A percentile compares a stretch with the other conserved stretches of the same genome.
Conservation (phyloP, 2,113 vertebrate genomes). For the Gadus macrocephalus region DNA sequence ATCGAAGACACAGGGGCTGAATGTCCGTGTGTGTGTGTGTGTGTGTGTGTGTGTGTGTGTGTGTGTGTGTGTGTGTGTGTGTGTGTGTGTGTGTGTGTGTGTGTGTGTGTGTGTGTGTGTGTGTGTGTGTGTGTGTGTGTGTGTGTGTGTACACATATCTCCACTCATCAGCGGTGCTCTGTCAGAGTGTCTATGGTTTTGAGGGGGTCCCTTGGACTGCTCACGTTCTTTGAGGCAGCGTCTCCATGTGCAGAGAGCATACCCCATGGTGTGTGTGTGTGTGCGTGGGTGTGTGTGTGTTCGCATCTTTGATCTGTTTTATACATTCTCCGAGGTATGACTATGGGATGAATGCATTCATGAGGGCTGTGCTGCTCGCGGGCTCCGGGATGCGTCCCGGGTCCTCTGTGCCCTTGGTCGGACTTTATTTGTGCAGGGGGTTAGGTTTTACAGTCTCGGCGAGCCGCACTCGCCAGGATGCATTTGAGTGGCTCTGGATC, state of each 20-base stretch:
- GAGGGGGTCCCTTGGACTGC: constrained; percentile 15
- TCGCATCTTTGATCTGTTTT: constrained; percentile 27
- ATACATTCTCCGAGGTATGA: constrained; percentile 13
- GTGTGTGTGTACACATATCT: background rate
- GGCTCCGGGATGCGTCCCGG: constrained; percentile 25
- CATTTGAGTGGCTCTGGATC: too few species aligned
- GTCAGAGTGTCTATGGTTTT: background rate
- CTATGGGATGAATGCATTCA: constrained; percentile 50
- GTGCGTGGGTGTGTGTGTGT: background rate
- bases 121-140: constrained; percentile 6
- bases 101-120: constrained; percentile 19
- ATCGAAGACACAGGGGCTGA: too few species aligned
- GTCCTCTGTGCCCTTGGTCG: constrained; percentile 41
- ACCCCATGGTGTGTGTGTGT: background rate
- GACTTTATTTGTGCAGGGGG: background rate
- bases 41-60: constrained; percentile 13
- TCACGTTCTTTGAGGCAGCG: constrained; percentile 39
- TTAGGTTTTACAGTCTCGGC: too few species aligned
- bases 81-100: constrained; percentile 19
- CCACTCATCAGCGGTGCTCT: background rate
- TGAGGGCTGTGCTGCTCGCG: constrained; percentile 9
- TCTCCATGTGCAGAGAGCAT: background rate
- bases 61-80: constrained; percentile 12
- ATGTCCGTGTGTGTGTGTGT: constrained; percentile 17
- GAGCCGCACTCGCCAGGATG: too few species aligned